A percentile compares a stretch with the other conserved stretches of the same genome.
Conservation (phyloP, 30 jellyfish, hydroid and myxozoan genomes). For the Aurelia sp. region DNA sequence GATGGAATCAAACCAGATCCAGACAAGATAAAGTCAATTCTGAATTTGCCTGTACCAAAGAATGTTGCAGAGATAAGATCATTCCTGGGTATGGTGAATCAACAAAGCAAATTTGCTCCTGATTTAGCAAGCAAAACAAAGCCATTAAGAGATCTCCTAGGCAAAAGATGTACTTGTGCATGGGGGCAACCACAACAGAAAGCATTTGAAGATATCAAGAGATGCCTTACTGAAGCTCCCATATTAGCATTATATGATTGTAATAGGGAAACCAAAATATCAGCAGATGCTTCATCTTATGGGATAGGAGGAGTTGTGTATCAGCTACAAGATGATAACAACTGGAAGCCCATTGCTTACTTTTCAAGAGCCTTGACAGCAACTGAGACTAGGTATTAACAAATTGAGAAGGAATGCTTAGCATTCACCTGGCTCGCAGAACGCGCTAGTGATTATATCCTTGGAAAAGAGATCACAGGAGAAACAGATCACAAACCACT, state of each 20-base stretch:
- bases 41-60: conserved; percentile 34
- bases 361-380: conserved; percentile 44
- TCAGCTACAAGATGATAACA: conserved; percentile 42
- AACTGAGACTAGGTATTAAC: conserved; percentile 51
- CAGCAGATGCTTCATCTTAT: conserved; percentile 54
- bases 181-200: conserved; percentile 55
- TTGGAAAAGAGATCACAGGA: conserved; percentile 46
- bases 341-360: conserved; percentile 56
- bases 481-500: conserved; percentile 55
- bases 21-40: conserved; percentile 29
- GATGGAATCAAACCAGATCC: conserved; percentile 63
- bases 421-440: conserved; percentile 64
- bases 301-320: conserved; percentile 62
- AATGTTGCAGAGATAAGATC: conserved; percentile 41
- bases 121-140: conserved; percentile 37
- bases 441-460: conserved; percentile 59
- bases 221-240: conserved; percentile 11
- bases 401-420: conserved; percentile 73
- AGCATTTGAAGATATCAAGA: conserved; percentile 42
- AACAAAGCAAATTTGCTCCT: conserved; percentile 52
- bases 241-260: conserved; percentile 11
- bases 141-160: conserved; percentile 53
- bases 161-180: conserved; percentile 21
- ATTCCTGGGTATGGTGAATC: conserved; percentile 58
- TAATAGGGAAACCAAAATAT: conserved; percentile 31